Evolutionary conservation across 1,140 invertebrate genomes (phyloP), one percentile per base, ranked within the genome.

Genomic region (Diabrotica undecimpunctata): DNA sequence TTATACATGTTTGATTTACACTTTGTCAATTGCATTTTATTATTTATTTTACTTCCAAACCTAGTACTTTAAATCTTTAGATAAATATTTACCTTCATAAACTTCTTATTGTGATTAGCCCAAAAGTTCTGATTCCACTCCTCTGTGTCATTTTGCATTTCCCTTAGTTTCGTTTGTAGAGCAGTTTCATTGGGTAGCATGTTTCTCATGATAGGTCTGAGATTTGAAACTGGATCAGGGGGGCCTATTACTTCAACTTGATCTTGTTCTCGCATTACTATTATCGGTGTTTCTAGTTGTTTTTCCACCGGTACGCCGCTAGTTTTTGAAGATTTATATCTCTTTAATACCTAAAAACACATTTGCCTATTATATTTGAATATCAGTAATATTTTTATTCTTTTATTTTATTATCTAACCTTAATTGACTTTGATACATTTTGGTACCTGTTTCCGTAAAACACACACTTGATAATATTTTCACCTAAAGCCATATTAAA

Each of bases 121-220:
- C 92, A 95, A 79, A 94, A 94, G 60, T 85, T 79, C 72, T 93
- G 86, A 78, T 94, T 93, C 91, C 91, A 94, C 65, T 84, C 78
- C 70, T 92, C 90, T 0, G 89, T 87, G 63, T 86, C 83, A 67
- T 84, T 81, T 73, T 88, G 83, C 55, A 84, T 75, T 61, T 85
- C 70, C 68, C 91, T 80, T 73, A 89, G 87, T 69, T 80, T 76
- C 70, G 81, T 85, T 74, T 93, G 88, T 51, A 88, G 63, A 3
- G 69, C 52, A 0, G 88, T 87, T 80, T 94, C 92, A 72, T 86
- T 81, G 5, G 79, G 63, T 11, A 84, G 79, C 66, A 83, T 80
- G 74, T 85, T 83, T 71, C 90, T 87, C 70, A 88, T 82, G 60
- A 92, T 82, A 8, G 85, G 87, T 71, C 91, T 79, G 54, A 94